These are phyloP conservation scores for Pantelozetes paolii DNA, from an alignment of 2,888 invertebrate species.

Conservation along the genomic window DNA sequence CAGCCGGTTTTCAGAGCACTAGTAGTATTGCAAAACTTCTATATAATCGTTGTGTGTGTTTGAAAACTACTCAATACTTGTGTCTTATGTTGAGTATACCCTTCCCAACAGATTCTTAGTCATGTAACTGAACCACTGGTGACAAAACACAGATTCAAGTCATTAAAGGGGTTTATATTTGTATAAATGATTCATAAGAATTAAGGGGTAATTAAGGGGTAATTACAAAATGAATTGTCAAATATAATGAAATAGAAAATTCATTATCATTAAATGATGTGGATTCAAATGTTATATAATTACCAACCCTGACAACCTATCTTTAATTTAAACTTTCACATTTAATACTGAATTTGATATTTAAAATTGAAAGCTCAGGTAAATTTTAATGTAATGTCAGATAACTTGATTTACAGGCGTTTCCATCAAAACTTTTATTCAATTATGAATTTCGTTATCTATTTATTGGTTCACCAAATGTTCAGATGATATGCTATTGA, in stretches of 20 bases:
- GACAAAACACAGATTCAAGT: too few relatives aligned
- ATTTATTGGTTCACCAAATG: neutral
- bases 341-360: neutral
- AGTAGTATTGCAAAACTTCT: neutral
- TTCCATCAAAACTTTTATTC: neutral
- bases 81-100: neutral
- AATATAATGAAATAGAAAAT: too few relatives aligned
- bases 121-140: too few relatives aligned
- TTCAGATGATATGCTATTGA: too few relatives aligned
- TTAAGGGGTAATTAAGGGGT: too few relatives aligned
- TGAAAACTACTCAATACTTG: neutral
- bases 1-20: neutral
- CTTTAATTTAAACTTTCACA: neutral
- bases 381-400: neutral
- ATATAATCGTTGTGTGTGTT: neutral
- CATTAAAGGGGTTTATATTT: too few relatives aligned
- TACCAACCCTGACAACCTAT: too few relatives aligned
- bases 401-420: neutral
- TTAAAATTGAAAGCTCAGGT: neutral
- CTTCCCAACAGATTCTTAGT: neutral
- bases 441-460: neutral
- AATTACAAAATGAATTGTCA: too few relatives aligned
- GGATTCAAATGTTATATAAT: too few relatives aligned
- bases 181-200: too few relatives aligned
- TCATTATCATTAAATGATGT: too few relatives aligned